Conservation (phyloP, 2,113 vertebrate species). For the Seriola aureovittata region DNA sequence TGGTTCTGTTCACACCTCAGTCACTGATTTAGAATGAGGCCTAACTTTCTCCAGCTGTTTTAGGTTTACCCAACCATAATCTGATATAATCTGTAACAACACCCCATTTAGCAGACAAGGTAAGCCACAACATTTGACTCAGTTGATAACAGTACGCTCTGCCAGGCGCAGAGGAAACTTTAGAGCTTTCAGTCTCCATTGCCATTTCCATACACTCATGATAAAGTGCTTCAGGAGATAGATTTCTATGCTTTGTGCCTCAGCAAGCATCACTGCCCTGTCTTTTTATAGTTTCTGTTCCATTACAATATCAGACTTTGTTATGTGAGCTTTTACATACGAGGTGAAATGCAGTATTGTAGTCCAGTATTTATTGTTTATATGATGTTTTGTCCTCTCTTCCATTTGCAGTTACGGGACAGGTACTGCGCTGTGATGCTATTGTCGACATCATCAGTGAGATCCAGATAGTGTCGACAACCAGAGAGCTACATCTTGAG, state of each 20-base stretch:
- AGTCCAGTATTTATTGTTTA: background rate
- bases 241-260: background rate
- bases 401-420: constrained; percentile 88
- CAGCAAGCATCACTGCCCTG: background rate
- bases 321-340: background rate
- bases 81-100: background rate
- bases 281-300: background rate
- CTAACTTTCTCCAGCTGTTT: background rate
- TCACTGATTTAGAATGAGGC: constrained; percentile 11
- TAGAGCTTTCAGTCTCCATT: background rate
- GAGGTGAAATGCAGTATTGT: background rate
- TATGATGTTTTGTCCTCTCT: background rate
- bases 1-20: background rate
- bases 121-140: constrained; percentile 49
- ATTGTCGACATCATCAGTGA: constrained; percentile 93
- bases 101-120: background rate
- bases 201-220: background rate
- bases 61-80: background rate
- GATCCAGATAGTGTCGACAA: constrained; percentile 95
- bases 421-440: constrained; percentile 94
- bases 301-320: background rate
- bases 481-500: constrained; percentile 95
- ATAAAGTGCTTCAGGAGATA: background rate
- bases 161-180: background rate
- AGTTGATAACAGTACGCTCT: background rate